A percentile compares a stretch with the other conserved stretches of the same genome.
These are phyloP conservation scores for Lerema accius DNA, from an alignment of 1,140 invertebrate genomes.

Conservation along the genomic window DNA sequence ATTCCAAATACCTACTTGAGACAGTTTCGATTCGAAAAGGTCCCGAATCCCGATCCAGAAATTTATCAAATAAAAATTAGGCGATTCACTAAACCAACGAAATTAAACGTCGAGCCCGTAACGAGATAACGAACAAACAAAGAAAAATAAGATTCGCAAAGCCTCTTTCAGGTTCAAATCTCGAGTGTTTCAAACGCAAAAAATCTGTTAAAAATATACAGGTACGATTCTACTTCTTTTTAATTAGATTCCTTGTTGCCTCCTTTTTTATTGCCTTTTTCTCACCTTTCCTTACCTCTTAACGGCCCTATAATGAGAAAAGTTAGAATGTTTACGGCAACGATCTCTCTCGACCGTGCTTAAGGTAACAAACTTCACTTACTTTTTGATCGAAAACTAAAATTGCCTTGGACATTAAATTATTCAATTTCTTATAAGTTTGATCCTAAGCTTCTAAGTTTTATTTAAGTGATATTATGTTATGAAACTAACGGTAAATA, in stretches of 20 bases:
- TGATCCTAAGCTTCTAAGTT: background rate
- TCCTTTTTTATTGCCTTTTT: constrained; percentile 37
- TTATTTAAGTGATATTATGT: background rate
- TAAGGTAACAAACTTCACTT: constrained; percentile 18
- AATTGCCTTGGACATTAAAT: background rate
- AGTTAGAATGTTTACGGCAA: constrained; percentile 35
- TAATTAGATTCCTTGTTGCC: constrained; percentile 47
- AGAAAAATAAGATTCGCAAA: constrained; percentile 23
- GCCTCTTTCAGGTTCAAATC: constrained; percentile 18
- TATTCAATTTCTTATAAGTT: background rate
- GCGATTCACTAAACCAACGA: constrained; percentile 18
- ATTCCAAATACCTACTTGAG: no score
- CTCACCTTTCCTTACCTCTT: constrained; percentile 41
- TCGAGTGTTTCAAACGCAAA: constrained; percentile 15
- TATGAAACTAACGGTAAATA: no score
- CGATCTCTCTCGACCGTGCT: background rate
- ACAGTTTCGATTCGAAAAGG: background rate
- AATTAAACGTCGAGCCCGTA: constrained; percentile 29
- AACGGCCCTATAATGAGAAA: constrained; percentile 48
- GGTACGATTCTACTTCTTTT: constrained; percentile 40
- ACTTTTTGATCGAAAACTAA: constrained; percentile 9
- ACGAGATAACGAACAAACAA: constrained; percentile 33
- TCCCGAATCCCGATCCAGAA: constrained; percentile 4
- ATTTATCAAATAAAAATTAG: constrained; percentile 27
- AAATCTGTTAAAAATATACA: constrained; percentile 33